phyloP scores from a whole-genome alignment of 2,797 vertebrate genomes.

The Lycodopsis pacificus region DNA sequence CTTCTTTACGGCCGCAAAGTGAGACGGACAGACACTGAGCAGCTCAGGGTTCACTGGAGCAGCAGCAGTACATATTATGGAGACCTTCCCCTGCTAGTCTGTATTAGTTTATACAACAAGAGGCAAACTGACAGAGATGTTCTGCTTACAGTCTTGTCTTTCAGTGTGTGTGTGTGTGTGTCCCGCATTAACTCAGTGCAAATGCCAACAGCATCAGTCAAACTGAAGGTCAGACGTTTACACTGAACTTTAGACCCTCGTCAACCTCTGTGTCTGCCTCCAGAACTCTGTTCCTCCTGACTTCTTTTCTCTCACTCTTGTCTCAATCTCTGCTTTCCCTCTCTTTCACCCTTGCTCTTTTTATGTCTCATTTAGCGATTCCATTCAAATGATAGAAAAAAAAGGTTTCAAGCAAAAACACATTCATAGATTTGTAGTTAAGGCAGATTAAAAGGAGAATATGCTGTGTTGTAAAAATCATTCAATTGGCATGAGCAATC shows the following conservation, averaged over 20 bases:
- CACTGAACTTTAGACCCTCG: conserved; percentile 61
- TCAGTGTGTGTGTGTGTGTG: conserved; percentile 5
- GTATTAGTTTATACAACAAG: conserved; percentile 27
- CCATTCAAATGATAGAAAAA: neutral
- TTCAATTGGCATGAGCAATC: neutral
- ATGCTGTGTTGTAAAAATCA: neutral
- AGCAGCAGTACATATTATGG: conserved; percentile 34
- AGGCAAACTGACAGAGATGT: conserved; percentile 37
- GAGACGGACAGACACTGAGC: conserved; percentile 12
- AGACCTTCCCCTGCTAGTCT: conserved; percentile 28
- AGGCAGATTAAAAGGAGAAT: neutral
- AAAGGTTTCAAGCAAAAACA: neutral
- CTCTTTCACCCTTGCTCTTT: neutral
- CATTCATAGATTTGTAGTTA: too few species aligned
- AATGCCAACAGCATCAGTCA: conserved; percentile 71
- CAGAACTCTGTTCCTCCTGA: conserved; percentile 9
- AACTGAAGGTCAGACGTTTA: conserved; percentile 63
- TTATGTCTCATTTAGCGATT: neutral
- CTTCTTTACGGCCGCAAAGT: neutral
- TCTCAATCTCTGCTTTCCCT: neutral
- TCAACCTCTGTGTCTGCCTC: conserved; percentile 42
- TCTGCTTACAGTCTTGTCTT: conserved; percentile 30
- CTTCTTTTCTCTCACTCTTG: neutral
- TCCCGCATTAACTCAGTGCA: conserved; percentile 42
- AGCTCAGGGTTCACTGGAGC: conserved; percentile 37